A percentile compares a stretch with the other conserved stretches of the same genome.
Evolutionary conservation across 2,797 vertebrate species (phyloP).

Genomic region (Sebastes itinus): DNA sequence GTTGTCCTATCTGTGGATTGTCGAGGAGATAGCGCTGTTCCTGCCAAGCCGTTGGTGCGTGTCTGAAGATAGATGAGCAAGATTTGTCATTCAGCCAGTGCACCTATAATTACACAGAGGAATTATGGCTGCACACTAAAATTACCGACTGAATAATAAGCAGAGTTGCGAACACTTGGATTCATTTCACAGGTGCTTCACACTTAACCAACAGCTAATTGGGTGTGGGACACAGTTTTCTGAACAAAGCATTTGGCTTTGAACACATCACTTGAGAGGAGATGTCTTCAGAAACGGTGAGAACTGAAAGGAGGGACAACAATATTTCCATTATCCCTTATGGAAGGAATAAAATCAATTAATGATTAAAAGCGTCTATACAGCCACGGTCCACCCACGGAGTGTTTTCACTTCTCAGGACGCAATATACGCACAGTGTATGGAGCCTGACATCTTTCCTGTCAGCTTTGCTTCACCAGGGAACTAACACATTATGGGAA

Average conservation of each 20-base stretch:
- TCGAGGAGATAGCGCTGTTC: conserved; percentile 10
- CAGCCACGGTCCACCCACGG: not conserved
- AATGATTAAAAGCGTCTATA: not conserved
- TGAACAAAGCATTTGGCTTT: conserved; percentile 33
- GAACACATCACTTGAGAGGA: conserved; percentile 18
- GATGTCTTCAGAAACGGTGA: conserved; percentile 1
- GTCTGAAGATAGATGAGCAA: conserved; percentile 56
- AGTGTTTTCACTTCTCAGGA: not conserved
- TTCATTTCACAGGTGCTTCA: conserved; percentile 68
- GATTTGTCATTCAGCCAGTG: conserved; percentile 63
- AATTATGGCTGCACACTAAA: conserved; percentile 55
- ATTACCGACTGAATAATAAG: conserved; percentile 66
- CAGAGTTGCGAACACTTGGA: conserved; percentile 45
- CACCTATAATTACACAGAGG: conserved; percentile 65
- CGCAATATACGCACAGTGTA: not conserved
- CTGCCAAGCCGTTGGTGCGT: conserved; percentile 38
- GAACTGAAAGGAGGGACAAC: not conserved
- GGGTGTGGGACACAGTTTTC: conserved; percentile 31
- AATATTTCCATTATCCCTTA: not conserved
- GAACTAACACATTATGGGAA: not conserved
- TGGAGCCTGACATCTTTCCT: not conserved
- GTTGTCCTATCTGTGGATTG: conserved; percentile 18
- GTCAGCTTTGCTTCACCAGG: not conserved
- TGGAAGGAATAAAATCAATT: not conserved
- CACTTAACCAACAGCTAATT: conserved; percentile 61